Base-by-base conservation (phyloP, 2,797 vertebrate genomes). In the Rhynchotus rufescens region DNA sequence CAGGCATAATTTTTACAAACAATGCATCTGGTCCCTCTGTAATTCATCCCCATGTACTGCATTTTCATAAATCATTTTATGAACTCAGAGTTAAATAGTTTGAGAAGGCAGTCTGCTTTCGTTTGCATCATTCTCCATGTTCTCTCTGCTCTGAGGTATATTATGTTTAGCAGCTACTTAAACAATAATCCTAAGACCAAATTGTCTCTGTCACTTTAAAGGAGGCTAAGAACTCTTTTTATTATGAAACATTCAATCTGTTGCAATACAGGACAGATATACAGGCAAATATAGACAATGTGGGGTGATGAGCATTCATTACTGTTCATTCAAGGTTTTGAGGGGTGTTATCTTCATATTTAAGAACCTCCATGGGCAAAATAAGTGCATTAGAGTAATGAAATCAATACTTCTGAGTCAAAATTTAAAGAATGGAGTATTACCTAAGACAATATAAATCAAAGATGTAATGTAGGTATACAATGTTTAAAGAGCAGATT, bases 141-240 rank as follows among this genome's bases (percentile, higher is more conserved):
- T 57, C 26, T 65, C 52, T 84, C 57, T 84, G 65, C 67, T 90
- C 64, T 81, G 42, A 83, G 36, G 32, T 72, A 72, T 34, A 36
- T 38, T 87, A 56, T 80, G 80, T 81, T 84, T 67, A 91, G 49
- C 81, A 93, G 74, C 67, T 94, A 74, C 75, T 77, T 84, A 85
- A 94, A 83, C 87, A 66, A 61, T 75, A 71, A 56, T 82, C 34
- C 57, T 23, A 67, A 87, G 13, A 71, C 52, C 49, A 36, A 91
- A 79, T 80, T 79, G 34, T 64, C 28, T 71, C 40, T 84, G 9
- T 45, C 77, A 54, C 52, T 85, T 84, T n/a, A 51, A 78, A 90
- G 62, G 16, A 92, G 19, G 32, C 32, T 25, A 74, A 81, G 28
- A 79, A 60, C 12, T 59, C 34, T 45, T 54, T 36, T 65, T 51